Base-by-base conservation (phyloP, 1,140 invertebrate species). In the Macrobrachium nipponense region DNA sequence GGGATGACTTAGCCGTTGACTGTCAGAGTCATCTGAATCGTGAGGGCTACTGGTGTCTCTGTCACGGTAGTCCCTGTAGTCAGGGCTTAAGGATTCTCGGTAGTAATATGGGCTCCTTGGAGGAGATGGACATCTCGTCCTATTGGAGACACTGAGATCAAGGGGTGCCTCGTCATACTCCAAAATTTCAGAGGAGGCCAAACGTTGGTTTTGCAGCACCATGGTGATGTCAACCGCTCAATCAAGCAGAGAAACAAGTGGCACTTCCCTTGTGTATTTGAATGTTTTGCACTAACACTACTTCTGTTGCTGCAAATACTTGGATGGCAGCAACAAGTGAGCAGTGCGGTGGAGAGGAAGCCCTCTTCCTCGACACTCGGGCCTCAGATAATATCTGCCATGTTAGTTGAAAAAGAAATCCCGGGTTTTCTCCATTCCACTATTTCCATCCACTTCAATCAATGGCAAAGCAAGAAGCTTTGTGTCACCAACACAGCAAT, bases 21-120 rank as follows among this genome's bases (percentile, higher is more conserved):
- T 93, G 89, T 93, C 94, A 18, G 95, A 95, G 90, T 95, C 95
- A 89, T 95, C 95, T 70, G 95, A 95, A 87, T 96, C 95, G 3
- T 89, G 90, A 89, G 90, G 90, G 90, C 80, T 90, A 76, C 58
- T 87, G 27, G 80, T 87, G 72, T 86, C 76, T 44, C 88, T 90
- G 58, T 43, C 51, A 43, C 60, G 80, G 73, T 87, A 83, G 81
- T 83, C 81, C 72, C 64, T 51, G 68, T 85, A 82, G 64, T 83
- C 81, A 43, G 79, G 86, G 64, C 80, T 84, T 15, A 87, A 68
- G 44, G 81, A 84, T 51, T 83, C 86, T n/a, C 81, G 66, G 27
- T 83, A 87, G 73, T 68, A 85, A 62, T 87, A 68, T 15, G 80
- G 81, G 58, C 62, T 85, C 78, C 77, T 68, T 27, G 91, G 89